A percentile compares a stretch with the other conserved stretches of the same genome.
Evolutionary conservation across 2,113 vertebrate species (phyloP).

Genomic region (Amphiprion percula): DNA sequence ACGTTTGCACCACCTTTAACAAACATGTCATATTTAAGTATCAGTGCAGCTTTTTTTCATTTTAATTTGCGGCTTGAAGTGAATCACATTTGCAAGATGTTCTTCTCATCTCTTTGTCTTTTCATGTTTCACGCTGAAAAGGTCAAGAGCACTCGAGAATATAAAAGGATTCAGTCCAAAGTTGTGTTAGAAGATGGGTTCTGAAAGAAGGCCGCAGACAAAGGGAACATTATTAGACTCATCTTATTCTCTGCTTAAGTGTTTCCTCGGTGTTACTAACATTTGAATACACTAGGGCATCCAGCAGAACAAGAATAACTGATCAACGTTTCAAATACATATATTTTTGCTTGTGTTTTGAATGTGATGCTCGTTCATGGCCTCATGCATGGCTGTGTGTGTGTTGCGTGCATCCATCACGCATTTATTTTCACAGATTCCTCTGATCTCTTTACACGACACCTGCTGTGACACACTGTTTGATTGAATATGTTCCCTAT

Average conservation of each 20-base stretch:
- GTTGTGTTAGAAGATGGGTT: constrained; percentile 13
- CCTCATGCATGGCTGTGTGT: too few relatives aligned
- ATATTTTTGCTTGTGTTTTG: too few relatives aligned
- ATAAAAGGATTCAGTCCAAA: constrained; percentile 16
- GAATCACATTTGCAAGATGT: neutral
- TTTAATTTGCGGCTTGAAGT: constrained; percentile 8
- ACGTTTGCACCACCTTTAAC: constrained; percentile 3
- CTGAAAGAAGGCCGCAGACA: constrained; percentile 18
- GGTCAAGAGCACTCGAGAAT: constrained; percentile 42
- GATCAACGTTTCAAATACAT: too few relatives aligned
- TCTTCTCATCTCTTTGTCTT: constrained; percentile 26
- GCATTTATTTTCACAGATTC: neutral
- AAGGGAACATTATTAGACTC: neutral
- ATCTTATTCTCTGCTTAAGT: neutral
- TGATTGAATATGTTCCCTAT: neutral
- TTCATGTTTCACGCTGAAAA: constrained; percentile 24
- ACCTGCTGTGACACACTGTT: neutral
- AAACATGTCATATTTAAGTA: constrained; percentile 22
- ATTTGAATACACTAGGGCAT: neutral
- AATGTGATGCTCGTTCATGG: too few relatives aligned
- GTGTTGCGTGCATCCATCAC: neutral
- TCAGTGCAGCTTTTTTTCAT: constrained; percentile 23
- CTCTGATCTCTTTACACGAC: neutral
- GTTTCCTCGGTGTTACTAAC: neutral
- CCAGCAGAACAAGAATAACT: neutral